These are phyloP conservation scores for Netelia fuscicornis DNA, from an alignment of 2,888 invertebrate species.

Conservation along the genomic window DNA sequence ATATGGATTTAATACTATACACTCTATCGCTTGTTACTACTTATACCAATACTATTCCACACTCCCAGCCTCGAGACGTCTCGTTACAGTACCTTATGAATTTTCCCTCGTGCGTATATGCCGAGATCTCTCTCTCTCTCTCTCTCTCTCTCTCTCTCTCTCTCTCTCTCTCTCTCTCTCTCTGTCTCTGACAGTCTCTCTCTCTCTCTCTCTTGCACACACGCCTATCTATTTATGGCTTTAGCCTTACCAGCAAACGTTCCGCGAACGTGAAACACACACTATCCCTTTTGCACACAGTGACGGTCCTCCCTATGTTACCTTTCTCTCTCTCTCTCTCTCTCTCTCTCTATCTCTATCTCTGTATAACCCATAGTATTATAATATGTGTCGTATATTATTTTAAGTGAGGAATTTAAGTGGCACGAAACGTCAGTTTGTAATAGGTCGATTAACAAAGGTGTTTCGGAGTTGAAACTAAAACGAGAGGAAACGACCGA, in stretches of 20 bases:
- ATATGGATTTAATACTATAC: constrained; percentile 48
- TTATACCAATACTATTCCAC: constrained; percentile 43
- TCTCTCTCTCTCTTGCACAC: constrained; percentile 22
- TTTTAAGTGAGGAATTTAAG: constrained; percentile 63
- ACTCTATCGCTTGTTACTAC: constrained; percentile 33
- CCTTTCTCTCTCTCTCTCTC: constrained; percentile 1
- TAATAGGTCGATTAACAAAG: constrained; percentile 62
- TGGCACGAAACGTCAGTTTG: constrained; percentile 62
- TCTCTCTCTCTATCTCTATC: neutral
- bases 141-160: neutral
- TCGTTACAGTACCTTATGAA: constrained; percentile 67
- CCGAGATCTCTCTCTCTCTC: constrained; percentile 39
- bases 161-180: constrained; percentile 41
- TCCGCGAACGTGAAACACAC: constrained; percentile 46
- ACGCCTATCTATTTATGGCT: constrained; percentile 56
- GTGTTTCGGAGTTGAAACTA: constrained; percentile 22
- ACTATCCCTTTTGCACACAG: neutral
- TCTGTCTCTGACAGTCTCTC: constrained; percentile 7
- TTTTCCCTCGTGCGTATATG: constrained; percentile 59
- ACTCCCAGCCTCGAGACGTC: constrained; percentile 59
- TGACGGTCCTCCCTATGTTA: constrained; percentile 1
- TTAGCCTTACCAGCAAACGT: constrained; percentile 33
- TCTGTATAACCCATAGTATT: neutral
- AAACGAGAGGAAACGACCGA: constrained; percentile 4
- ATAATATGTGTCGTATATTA: constrained; percentile 61